Conservation (phyloP, 1,140 invertebrate species). For the Papilio dardanus region DNA sequence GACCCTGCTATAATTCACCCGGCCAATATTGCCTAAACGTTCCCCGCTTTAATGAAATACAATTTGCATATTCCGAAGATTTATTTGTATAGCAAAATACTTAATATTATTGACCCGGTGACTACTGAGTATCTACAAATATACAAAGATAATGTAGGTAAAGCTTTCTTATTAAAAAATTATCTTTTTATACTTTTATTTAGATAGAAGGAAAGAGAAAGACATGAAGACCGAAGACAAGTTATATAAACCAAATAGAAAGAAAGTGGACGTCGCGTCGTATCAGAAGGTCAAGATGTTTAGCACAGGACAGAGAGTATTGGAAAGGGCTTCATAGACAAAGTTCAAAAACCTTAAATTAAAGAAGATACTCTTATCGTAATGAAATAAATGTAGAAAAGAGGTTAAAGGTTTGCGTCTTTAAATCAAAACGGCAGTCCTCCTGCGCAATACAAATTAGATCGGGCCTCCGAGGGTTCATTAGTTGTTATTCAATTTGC, state of each 20-base stretch:
- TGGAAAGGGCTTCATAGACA: too few relatives aligned
- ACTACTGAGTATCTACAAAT: slow-evolving; percentile 11
- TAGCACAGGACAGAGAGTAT: too few relatives aligned
- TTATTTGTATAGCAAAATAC: slow-evolving; percentile 58
- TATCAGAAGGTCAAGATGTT: too few relatives aligned
- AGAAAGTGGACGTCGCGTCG: too few relatives aligned
- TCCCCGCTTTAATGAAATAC: slow-evolving; percentile 81
- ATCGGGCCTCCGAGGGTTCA: slow-evolving; percentile 42
- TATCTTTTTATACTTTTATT: neutral
- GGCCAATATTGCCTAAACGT: slow-evolving; percentile 73
- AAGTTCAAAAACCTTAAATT: too few relatives aligned
- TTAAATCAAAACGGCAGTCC: slow-evolving; percentile 51
- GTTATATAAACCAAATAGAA: too few relatives aligned
- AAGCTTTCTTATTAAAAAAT: neutral
- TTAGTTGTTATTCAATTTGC: slow-evolving; percentile 64
- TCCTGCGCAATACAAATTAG: slow-evolving; percentile 29
- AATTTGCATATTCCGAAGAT: slow-evolving; percentile 80
- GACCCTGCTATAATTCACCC: slow-evolving; percentile 70
- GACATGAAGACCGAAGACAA: too few relatives aligned
- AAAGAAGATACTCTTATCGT: too few relatives aligned
- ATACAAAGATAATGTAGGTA: slow-evolving; percentile 1
- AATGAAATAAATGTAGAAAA: slow-evolving; percentile 56
- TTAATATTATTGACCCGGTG: slow-evolving; percentile 1
- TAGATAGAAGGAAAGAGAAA: too few relatives aligned
- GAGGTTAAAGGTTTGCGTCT: slow-evolving; percentile 50